These are phyloP conservation scores for Hydrolagus colliei DNA, from an alignment of 2,797 vertebrate genomes.

Conservation along the genomic window DNA sequence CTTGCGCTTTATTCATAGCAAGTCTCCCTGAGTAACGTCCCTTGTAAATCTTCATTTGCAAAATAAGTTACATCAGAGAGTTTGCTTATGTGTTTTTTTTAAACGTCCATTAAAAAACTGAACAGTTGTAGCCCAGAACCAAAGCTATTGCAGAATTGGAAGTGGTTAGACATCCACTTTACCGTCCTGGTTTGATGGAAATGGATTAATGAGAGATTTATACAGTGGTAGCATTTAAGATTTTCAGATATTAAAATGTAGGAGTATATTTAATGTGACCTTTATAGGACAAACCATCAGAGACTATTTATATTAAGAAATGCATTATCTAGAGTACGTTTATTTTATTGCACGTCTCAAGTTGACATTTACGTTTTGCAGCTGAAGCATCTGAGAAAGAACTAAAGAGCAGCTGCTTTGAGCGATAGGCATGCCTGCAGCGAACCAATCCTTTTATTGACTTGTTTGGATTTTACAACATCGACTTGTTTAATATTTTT, in stretches of 20 bases:
- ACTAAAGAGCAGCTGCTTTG: not conserved
- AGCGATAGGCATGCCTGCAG: not conserved
- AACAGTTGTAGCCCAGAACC: not conserved
- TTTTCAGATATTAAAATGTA: not conserved
- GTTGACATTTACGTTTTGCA: not conserved
- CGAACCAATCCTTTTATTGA: not conserved
- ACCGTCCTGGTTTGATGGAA: not conserved
- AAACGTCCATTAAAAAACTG: not conserved
- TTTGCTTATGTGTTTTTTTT: not conserved
- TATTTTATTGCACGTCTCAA: not conserved
- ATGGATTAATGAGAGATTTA: slow-evolving; percentile 19
- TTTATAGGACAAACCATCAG: slow-evolving; percentile 6
- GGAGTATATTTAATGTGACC: not conserved
- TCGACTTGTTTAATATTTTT: too few species aligned
- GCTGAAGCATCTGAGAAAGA: slow-evolving; percentile 13
- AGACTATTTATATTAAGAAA: not conserved
- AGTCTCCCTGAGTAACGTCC: too few species aligned
- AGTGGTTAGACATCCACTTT: not conserved
- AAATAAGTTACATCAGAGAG: too few species aligned
- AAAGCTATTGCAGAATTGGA: not conserved
- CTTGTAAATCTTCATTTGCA: too few species aligned
- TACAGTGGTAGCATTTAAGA: not conserved
- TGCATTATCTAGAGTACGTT: not conserved
- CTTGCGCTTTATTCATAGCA: too few species aligned
- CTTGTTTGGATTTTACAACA: not conserved